A percentile compares a stretch with the other conserved stretches of the same genome.
phyloP scores from a whole-genome alignment of 1,140 invertebrate species.

The Diorhabda carinulata region DNA sequence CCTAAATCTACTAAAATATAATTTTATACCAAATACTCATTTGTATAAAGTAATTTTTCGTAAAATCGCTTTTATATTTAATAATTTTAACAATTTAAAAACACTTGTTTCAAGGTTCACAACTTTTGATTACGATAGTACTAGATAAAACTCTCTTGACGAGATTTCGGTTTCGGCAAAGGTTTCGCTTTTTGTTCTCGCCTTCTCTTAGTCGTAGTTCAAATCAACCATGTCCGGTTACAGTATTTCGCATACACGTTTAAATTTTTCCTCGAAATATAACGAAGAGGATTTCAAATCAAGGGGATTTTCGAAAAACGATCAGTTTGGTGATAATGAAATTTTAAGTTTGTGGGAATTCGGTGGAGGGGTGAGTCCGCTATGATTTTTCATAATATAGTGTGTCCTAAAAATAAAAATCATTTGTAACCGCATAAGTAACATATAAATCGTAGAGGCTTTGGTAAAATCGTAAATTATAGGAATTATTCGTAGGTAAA shows the following conservation, averaged over 20 bases:
- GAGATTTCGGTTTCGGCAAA: slow-evolving; percentile 1
- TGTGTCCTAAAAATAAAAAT: too few relatives aligned
- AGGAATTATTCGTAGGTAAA: too few relatives aligned
- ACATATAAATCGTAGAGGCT: too few relatives aligned
- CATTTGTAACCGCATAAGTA: too few relatives aligned
- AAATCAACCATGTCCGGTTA: slow-evolving; percentile 15
- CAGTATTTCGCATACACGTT: slow-evolving; percentile 15
- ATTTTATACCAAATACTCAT: too few relatives aligned
- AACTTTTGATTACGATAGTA: background rate
- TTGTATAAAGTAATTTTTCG: background rate
- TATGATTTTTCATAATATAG: too few relatives aligned
- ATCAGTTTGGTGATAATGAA: background rate
- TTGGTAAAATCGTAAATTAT: too few relatives aligned
- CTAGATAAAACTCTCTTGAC: background rate
- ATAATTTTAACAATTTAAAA: background rate
- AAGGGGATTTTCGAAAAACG: slow-evolving; percentile 19
- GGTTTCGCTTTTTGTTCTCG: slow-evolving; percentile 4
- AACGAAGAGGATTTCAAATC: background rate
- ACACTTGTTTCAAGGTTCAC: background rate
- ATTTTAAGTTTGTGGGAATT: slow-evolving; percentile 17
- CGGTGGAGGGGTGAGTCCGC: slow-evolving; percentile 15
- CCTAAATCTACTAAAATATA: too few relatives aligned
- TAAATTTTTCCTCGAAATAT: slow-evolving; percentile 9
- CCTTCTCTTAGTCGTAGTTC: background rate
- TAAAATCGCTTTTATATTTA: background rate